Conservation (phyloP, 2,888 invertebrate species). For the Luperina testacea region DNA sequence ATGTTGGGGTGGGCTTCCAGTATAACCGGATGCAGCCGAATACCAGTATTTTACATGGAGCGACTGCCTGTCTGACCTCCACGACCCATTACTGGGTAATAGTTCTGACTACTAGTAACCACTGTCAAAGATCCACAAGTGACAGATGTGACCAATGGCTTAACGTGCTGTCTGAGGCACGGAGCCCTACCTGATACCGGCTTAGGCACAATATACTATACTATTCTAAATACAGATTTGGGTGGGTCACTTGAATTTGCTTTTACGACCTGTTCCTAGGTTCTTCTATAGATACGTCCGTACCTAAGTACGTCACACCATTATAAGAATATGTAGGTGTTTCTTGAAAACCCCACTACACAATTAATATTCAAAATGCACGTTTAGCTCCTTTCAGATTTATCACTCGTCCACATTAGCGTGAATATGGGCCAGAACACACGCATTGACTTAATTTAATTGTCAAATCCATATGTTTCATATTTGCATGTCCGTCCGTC, state of each 20-base stretch:
- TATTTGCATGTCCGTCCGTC: constrained; percentile 25
- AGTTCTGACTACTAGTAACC: no score
- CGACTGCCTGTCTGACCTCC: no score
- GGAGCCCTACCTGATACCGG: no score
- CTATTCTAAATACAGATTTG: background rate
- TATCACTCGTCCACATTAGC: constrained; percentile 34
- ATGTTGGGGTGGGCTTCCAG: no score
- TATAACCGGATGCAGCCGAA: no score
- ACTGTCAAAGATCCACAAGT: no score
- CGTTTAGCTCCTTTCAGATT: constrained; percentile 25
- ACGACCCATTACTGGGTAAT: no score
- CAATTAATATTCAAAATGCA: constrained; percentile 32
- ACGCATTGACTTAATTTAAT: constrained; percentile 59
- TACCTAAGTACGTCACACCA: background rate
- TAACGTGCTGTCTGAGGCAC: no score
- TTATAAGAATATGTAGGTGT: constrained; percentile 11
- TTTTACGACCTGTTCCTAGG: background rate
- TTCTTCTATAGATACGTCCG: background rate
- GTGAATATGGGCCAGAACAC: constrained; percentile 41
- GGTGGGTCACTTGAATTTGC: background rate
- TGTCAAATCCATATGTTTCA: constrained; percentile 25
- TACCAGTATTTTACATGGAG: no score
- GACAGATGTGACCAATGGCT: no score
- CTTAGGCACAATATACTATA: background rate
- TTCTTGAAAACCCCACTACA: background rate